Percentiles rank a stretch among this genome's conserved stretches.
Conservation (phyloP, 2,797 vertebrate species). For the Perodicticus potto region DNA sequence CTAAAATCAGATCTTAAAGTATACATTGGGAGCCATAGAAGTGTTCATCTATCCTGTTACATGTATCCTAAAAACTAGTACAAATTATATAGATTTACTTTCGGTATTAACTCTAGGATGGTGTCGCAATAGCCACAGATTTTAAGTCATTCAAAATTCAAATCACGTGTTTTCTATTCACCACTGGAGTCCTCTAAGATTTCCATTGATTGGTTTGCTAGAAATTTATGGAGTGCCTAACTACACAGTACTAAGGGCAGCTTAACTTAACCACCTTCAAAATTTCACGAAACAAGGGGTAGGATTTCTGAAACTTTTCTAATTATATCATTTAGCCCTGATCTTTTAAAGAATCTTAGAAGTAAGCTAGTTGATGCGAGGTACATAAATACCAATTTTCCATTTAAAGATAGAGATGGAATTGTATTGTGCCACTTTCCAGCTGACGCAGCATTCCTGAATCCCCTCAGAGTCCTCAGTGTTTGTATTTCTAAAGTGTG, state of each 20-base stretch:
- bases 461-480: neutral
- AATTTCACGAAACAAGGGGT: neutral
- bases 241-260: neutral
- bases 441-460: neutral
- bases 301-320: slow-evolving; percentile 11
- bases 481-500: neutral
- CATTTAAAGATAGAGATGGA: neutral
- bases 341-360: neutral
- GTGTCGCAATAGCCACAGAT: neutral
- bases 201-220: neutral
- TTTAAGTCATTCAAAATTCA: slow-evolving; percentile 1
- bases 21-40: neutral
- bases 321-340: neutral
- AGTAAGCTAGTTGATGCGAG: neutral
- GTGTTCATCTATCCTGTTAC: neutral
- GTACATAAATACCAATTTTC: neutral
- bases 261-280: slow-evolving; percentile 20
- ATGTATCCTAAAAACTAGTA: neutral
- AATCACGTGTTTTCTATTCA: slow-evolving; percentile 7
- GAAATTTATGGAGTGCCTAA: neutral
- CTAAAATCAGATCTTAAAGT: neutral
- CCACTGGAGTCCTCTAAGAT: neutral
- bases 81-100: neutral
- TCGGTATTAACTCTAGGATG: neutral
- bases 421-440: neutral